These are phyloP conservation scores for Chlorodrepanis virens DNA, from an alignment of 2,113 vertebrate genomes.

Conservation along the genomic window DNA sequence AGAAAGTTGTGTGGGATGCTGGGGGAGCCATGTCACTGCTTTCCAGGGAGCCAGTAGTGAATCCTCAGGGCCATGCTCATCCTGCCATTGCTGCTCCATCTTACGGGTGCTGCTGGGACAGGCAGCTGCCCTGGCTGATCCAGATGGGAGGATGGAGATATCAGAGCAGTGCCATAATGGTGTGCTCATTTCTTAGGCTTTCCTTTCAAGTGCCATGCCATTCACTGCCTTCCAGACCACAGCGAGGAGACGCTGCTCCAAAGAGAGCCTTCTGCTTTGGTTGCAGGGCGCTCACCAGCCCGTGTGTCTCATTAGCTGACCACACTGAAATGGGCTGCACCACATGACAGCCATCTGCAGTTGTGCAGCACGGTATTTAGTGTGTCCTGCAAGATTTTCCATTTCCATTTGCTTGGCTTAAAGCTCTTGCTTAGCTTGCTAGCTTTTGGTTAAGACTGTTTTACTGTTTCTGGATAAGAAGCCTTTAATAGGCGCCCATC, in stretches of 20 bases:
- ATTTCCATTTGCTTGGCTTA: not conserved
- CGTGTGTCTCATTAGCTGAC: constrained; percentile 53
- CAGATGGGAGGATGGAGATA: not conserved
- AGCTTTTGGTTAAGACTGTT: not conserved
- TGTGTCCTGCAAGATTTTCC: constrained; percentile 15
- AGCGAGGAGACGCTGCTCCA: not conserved
- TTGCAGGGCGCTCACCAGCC: not conserved
- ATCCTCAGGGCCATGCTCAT: accelerated
- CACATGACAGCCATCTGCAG: constrained; percentile 36
- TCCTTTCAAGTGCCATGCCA: not conserved
- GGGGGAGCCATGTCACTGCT: accelerated
- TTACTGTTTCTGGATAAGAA: not conserved
- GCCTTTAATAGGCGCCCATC: not conserved
- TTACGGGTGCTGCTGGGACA: accelerated
- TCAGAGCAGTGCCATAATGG: not conserved
- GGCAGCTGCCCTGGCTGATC: accelerated
- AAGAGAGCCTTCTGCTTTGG: constrained; percentile 14
- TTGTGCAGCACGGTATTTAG: not conserved
- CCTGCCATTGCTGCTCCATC: accelerated
- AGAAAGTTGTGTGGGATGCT: not conserved
- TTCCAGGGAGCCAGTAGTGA: not conserved
- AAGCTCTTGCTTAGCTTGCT: constrained; percentile 44
- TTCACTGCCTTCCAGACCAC: constrained; percentile 44
- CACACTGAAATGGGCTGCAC: constrained; percentile 29
- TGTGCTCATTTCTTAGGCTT: not conserved